Conservation (phyloP, 2,888 invertebrate species). For the Nasonovia ribisnigri region DNA sequence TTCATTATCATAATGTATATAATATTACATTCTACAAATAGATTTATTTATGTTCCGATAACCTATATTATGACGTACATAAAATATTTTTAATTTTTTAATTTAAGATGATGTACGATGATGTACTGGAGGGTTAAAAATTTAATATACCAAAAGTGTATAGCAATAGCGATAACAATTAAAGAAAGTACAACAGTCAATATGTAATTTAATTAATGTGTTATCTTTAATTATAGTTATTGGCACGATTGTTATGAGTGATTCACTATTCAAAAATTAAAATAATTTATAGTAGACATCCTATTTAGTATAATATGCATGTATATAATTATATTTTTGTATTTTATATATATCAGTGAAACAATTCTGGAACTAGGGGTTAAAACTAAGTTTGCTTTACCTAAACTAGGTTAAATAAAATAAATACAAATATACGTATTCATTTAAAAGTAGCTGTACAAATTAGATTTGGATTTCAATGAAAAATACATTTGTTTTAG, state of each 20-base stretch:
- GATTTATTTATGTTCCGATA: slow-evolving; percentile 24
- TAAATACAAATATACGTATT: not conserved
- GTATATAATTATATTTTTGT: not conserved
- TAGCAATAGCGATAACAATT: slow-evolving; percentile 1
- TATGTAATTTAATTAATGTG: not conserved
- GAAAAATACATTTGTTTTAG: not conserved
- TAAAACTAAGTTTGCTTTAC: too few relatives aligned
- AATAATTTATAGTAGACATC: not conserved
- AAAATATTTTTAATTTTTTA: not conserved
- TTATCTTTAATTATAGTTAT: slow-evolving; percentile 5
- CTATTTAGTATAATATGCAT: not conserved
- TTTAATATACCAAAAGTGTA: not conserved
- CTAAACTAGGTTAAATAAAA: not conserved
- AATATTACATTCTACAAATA: not conserved
- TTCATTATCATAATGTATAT: not conserved
- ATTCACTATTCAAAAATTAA: not conserved
- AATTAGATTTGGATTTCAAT: not conserved
- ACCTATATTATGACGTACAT: slow-evolving; percentile 45
- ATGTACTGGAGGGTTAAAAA: slow-evolving; percentile 8
- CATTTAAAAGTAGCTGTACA: not conserved
- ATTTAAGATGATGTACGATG: not conserved
- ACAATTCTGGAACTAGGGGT: not conserved
- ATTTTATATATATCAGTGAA: not conserved
- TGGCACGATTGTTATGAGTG: slow-evolving; percentile 24
- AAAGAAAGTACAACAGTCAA: not conserved